phyloP scores from a whole-genome alignment of 1,140 invertebrate species.

The Alviniconcha marisindica region DNA sequence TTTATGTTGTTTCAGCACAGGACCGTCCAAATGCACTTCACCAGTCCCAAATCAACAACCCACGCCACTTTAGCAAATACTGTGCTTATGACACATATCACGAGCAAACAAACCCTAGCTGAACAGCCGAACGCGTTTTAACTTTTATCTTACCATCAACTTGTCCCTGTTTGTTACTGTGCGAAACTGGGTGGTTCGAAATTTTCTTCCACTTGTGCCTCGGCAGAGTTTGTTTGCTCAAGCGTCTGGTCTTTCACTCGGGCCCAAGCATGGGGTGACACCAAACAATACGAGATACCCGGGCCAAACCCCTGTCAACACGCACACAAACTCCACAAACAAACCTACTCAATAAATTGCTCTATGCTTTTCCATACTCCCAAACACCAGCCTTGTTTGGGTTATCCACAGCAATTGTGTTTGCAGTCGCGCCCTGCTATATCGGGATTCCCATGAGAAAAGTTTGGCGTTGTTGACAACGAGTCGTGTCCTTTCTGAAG shows the following conservation, averaged over 20 bases:
- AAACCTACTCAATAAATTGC: slow-evolving; percentile 35
- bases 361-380: not conserved
- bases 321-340: slow-evolving; percentile 33
- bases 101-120: not conserved
- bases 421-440: not conserved
- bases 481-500: no score
- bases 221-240: slow-evolving; percentile 23
- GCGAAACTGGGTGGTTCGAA: slow-evolving; percentile 6
- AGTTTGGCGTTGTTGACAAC: no score
- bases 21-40: not conserved
- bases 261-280: not conserved
- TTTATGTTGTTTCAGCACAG: no score
- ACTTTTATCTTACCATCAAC: slow-evolving; percentile 31
- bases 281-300: slow-evolving; percentile 35
- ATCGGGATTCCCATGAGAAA: slow-evolving; percentile 13
- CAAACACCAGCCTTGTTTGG: slow-evolving; percentile 25
- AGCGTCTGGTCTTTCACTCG: slow-evolving; percentile 18
- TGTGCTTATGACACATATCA: not conserved
- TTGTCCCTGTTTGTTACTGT: slow-evolving; percentile 12
- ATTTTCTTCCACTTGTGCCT: not conserved
- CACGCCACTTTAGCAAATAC: not conserved
- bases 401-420: slow-evolving; percentile 27
- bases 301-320: slow-evolving; percentile 29
- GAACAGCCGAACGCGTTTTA: not conserved
- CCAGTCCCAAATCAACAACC: no score